These are phyloP conservation scores for Nephrotoma appendiculata DNA, from an alignment of 2,888 invertebrate species.

Conservation along the genomic window DNA sequence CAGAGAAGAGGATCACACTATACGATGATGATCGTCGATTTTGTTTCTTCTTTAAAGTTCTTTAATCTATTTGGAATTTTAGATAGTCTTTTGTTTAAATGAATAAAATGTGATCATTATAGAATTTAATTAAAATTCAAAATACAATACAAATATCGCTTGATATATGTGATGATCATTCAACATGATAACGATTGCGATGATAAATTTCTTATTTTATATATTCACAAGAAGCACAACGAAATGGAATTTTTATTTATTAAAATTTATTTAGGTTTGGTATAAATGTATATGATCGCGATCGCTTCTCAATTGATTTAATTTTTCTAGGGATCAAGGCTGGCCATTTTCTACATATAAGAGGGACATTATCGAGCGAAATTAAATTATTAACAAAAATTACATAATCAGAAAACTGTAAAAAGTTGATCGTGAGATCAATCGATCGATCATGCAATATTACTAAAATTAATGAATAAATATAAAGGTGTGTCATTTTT, in stretches of 20 bases:
- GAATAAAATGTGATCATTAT: background rate
- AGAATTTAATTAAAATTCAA: background rate
- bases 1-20: background rate
- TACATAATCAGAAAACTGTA: background rate
- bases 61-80: background rate
- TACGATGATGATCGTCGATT: background rate
- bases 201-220: background rate
- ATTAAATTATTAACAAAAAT: background rate
- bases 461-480: background rate
- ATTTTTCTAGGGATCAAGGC: background rate
- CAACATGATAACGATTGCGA: background rate
- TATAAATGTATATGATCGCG: background rate
- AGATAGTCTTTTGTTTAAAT: background rate
- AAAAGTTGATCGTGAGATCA: background rate
- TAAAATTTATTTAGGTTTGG: background rate
- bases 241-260: background rate
- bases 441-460: background rate
- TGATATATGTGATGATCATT: background rate
- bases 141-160: background rate
- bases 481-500: background rate
- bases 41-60: background rate
- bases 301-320: background rate
- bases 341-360: background rate
- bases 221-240: background rate
- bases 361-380: background rate